These are phyloP conservation scores for Haemorhous mexicanus DNA, from an alignment of 2,113 vertebrate genomes.

Conservation along the genomic window DNA sequence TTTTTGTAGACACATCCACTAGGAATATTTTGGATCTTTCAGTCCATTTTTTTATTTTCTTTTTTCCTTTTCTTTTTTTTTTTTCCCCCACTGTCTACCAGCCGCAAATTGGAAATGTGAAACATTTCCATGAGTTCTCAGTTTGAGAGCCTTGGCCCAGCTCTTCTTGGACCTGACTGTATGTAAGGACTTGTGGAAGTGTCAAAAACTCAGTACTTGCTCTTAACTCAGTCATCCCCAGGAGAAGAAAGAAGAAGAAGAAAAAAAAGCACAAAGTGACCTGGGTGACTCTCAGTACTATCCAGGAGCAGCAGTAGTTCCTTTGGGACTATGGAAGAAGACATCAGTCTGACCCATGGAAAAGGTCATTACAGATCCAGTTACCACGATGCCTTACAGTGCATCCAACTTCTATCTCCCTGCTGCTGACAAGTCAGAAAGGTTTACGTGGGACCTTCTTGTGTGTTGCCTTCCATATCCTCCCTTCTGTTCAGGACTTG, in stretches of 20 bases:
- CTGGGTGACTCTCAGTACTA: background rate
- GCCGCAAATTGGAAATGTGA: background rate
- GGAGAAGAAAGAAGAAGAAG: background rate
- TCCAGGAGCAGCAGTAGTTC: background rate
- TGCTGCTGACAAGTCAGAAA: background rate
- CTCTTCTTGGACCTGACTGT: background rate
- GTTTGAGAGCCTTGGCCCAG: background rate
- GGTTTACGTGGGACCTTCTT: background rate
- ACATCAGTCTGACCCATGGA: background rate
- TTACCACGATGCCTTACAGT: background rate
- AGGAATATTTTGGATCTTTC: background rate
- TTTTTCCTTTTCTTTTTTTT: background rate
- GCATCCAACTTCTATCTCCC: background rate
- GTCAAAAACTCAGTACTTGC: background rate
- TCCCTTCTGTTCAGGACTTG: background rate
- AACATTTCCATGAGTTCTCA: background rate
- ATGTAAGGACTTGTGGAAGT: background rate
- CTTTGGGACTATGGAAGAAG: background rate
- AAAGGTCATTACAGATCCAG: background rate
- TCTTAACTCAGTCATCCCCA: background rate
- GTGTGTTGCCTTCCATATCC: background rate
- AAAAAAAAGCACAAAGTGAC: background rate
- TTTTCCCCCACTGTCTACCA: rapidly evolving
- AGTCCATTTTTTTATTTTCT: background rate
- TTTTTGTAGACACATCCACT: rapidly evolving